Percentiles rank a stretch among this genome's conserved stretches.
Conservation (phyloP, 2,888 invertebrate genomes). For the Drosophila emarginata region DNA sequence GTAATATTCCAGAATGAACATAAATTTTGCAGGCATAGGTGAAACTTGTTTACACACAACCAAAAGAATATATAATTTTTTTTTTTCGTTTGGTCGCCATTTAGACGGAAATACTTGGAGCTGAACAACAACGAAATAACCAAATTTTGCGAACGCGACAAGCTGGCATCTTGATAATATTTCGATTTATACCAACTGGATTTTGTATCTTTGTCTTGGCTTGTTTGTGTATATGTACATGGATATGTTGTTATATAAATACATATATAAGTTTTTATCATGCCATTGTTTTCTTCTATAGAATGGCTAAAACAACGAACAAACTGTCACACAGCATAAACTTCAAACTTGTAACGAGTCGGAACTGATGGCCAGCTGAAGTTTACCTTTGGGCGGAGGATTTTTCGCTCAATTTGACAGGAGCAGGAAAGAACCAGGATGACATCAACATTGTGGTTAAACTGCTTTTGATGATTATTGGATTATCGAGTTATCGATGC, state of each 20-base stretch:
- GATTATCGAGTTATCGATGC: background rate
- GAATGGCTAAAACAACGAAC: conserved; percentile 37
- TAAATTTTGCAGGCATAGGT: conserved; percentile 62
- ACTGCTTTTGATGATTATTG: background rate
- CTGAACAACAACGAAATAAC: conserved; percentile 33
- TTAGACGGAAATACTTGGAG: conserved; percentile 4
- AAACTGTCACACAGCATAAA: conserved; percentile 72
- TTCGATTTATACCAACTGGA: conserved; percentile 68
- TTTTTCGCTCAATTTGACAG: conserved; percentile 76
- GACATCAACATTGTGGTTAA: conserved; percentile 1
- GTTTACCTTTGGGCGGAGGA: conserved; percentile 47
- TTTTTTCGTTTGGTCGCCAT: conserved; percentile 28
- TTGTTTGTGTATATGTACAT: background rate
- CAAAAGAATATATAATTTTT: conserved; percentile 12
- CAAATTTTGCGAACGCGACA: conserved; percentile 54
- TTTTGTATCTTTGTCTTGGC: conserved; percentile 27
- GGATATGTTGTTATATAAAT: conserved; percentile 35
- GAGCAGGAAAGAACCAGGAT: background rate
- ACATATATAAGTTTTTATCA: conserved; percentile 50
- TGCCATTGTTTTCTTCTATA: conserved; percentile 19
- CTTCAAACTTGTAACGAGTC: conserved; percentile 77
- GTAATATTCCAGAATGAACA: conserved; percentile 44
- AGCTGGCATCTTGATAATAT: conserved; percentile 74
- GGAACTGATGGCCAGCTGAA: conserved; percentile 75
- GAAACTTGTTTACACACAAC: conserved; percentile 68